Evolutionary conservation across 92 coral and sea anemone genomes (phyloP).

Genomic region (Muricea muricata): DNA sequence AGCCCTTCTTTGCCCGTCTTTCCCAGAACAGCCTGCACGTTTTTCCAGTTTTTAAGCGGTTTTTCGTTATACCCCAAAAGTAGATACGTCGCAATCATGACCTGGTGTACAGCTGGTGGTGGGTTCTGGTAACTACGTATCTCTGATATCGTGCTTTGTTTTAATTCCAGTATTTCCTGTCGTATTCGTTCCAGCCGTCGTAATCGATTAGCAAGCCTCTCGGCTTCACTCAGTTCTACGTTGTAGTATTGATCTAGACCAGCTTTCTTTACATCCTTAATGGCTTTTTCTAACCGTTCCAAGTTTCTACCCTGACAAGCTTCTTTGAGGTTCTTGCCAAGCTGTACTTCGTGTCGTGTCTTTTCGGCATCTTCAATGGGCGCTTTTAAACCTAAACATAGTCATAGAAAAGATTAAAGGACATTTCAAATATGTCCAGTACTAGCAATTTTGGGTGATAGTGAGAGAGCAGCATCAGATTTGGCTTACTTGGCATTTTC

Average conservation of each 20-base stretch:
- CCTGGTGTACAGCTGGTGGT: conserved; percentile 97
- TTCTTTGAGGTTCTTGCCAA: conserved; percentile 83
- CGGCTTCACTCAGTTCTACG: conserved; percentile 90
- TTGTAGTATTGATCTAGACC: conserved; percentile 89
- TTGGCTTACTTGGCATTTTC: conserved; percentile 90
- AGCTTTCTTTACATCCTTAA: conserved; percentile 76
- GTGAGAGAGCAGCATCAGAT: too few relatives aligned
- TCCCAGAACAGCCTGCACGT: conserved; percentile 96
- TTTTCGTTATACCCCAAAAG: conserved; percentile 87
- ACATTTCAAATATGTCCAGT: too few relatives aligned
- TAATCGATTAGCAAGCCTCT: conserved; percentile 81
- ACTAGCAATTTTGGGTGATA: too few relatives aligned
- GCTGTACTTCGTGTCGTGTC: conserved; percentile 82
- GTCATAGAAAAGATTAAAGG: background rate
- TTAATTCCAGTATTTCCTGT: conserved; percentile 91
- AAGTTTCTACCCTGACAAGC: conserved; percentile 84
- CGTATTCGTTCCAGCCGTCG: conserved; percentile 86
- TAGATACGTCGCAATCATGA: conserved; percentile 91
- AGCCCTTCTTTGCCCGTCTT: conserved; percentile 96
- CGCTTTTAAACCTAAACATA: conserved; percentile 74
- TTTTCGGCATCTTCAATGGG: conserved; percentile 88
- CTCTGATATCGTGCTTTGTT: conserved; percentile 96
- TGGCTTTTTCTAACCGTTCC: conserved; percentile 84
- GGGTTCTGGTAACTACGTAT: conserved; percentile 93
- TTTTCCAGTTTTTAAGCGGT: conserved; percentile 84